Evolutionary conservation across 37 sponge, comb jelly and placozoan genomes (phyloP).

Genomic region (Lycopodina hypogea): DNA sequence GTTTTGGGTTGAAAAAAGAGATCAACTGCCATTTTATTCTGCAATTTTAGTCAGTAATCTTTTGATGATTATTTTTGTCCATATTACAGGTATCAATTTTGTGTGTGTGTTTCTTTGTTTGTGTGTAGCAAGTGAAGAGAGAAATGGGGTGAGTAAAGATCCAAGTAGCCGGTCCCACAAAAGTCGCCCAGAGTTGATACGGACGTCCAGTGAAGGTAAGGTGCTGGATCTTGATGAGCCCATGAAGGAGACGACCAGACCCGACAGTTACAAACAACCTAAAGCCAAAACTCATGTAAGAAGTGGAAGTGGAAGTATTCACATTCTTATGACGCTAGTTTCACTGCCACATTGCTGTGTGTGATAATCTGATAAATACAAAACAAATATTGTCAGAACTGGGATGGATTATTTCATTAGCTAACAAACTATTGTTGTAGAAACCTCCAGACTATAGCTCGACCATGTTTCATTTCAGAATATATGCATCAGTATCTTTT

Average conservation of each 20-base stretch:
- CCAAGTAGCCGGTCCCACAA: not conserved
- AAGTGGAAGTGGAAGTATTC: not conserved
- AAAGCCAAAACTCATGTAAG: constrained; percentile 58
- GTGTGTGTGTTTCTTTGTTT: not conserved
- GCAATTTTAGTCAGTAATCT: no score
- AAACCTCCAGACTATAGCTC: no score
- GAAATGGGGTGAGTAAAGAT: not conserved
- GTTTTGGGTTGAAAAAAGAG: no score
- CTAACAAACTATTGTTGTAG: no score
- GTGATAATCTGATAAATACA: no score
- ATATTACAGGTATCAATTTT: not conserved
- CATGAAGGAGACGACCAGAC: not conserved
- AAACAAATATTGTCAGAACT: no score
- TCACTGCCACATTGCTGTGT: not conserved
- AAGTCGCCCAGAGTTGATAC: constrained; percentile 26
- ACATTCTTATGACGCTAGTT: not conserved
- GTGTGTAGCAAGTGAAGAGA: not conserved
- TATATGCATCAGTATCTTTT: no score
- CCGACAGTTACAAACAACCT: not conserved
- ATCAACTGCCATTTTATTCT: no score
- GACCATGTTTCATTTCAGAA: no score
- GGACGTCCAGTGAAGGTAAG: constrained; percentile 47
- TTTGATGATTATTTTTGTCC: no score
- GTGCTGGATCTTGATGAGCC: constrained; percentile 29
- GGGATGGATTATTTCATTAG: no score